Evolutionary conservation across 2,888 invertebrate species (phyloP).

Genomic region (Leptopilina myrica): DNA sequence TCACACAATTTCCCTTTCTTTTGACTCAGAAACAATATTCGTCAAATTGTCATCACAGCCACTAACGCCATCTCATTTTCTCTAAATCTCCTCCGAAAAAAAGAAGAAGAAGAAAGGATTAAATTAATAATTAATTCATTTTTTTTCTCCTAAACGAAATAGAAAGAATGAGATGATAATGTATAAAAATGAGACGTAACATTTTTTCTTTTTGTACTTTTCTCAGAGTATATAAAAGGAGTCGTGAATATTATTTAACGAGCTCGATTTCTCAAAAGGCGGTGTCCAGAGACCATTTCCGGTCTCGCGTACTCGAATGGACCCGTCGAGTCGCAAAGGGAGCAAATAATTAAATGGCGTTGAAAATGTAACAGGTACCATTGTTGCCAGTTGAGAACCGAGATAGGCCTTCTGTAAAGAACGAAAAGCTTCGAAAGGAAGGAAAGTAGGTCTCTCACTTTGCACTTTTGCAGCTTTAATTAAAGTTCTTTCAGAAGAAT

Average conservation of each 20-base stretch:
- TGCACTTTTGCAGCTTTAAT: conserved; percentile 53
- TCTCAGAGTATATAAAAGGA: background rate
- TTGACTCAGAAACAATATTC: no score
- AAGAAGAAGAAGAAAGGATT: no score
- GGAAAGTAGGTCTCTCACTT: conserved; percentile 53
- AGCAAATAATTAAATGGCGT: conserved; percentile 46
- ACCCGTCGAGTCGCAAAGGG: conserved; percentile 41
- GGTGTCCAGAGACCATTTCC: conserved; percentile 33
- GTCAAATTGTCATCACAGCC: no score
- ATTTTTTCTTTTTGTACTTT: background rate
- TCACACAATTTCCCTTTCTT: no score
- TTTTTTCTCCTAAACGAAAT: background rate
- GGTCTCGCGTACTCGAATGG: conserved; percentile 30
- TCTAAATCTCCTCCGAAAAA: no score
- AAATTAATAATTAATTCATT: no score
- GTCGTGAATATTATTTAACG: conserved; percentile 28
- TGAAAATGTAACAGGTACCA: conserved; percentile 50
- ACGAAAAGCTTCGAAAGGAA: conserved; percentile 41
- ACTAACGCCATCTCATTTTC: no score
- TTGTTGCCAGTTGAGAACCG: conserved; percentile 48
- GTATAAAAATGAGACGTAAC: background rate
- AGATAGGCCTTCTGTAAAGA: conserved; percentile 38
- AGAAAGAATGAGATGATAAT: background rate
- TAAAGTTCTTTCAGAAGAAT: conserved; percentile 57
- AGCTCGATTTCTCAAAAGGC: conserved; percentile 30